Base-by-base conservation (phyloP, 2,797 vertebrate genomes). In the Ciconia nigra region DNA sequence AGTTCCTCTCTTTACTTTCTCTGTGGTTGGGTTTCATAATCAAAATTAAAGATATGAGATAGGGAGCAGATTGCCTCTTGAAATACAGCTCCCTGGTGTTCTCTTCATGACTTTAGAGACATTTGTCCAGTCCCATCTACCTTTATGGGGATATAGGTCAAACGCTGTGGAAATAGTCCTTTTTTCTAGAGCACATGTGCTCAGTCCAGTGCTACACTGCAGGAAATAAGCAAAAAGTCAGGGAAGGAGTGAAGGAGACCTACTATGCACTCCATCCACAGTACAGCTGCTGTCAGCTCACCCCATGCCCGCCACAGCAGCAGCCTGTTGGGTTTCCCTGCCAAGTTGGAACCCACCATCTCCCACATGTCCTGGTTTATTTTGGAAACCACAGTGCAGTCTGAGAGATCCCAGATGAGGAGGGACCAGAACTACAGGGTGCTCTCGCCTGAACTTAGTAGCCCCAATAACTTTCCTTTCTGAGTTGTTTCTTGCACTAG, bases 1-100 rank as follows among this genome's bases (percentile, higher is more conserved):
- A 71, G 73, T 84, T 96, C 90, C 84, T 94, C 79, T 95, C 94
- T 94, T 88, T 95, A 46, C 94, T 94, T 96, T 81, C 82, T 95
- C 90, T 78, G 74, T 33, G 90, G 95, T 81, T 89, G 49, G 20
- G 58, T 94, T 95, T 97, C 83, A 63, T 95, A 93, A 84, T 91
- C 10, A 2, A 95, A 96, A 96, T 94, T 94, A 89, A 91, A 93
- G 91, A 77, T 80, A 31, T 4, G 59, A 93, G 90, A 74, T 93
- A 85, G 62, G 79, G 66, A 93, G 83, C 67, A 88, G 91, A 93
- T 82, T 94, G 81, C 67, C 59, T 77, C 72, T 82, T 93, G 93
- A 96, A 90, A 83, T 92, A 73, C 76, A 82, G 82, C 84, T 96
- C 81, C 79, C 59, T 81, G 26, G 58, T 87, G 92, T 85, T 85